Evolutionary conservation across 2,113 vertebrate species (phyloP), one percentile per base, ranked within the genome.

Genomic region (Vidua macroura): DNA sequence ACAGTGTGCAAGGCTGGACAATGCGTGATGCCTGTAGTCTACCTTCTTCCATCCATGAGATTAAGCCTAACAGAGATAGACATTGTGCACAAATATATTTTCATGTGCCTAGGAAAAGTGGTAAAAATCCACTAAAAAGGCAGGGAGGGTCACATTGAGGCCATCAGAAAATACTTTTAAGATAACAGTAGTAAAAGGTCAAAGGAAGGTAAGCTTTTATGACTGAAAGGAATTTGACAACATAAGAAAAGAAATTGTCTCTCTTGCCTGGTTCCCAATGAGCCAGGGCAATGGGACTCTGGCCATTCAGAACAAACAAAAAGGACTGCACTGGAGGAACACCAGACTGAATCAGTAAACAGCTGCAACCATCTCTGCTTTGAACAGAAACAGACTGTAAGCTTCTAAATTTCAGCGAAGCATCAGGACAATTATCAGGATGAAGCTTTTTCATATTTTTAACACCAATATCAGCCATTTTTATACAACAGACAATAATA

Each of bases 1-100:
- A 23, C 7, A n/a, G 49, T 0, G 0, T 28, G 23, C 33, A 63
- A 62, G 9, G 10, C 39, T 31, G 28, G 37, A n/a, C 19, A 44
- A 27, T 5, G 9, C 22, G 18, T 1, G 5, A 55, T n/a, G 5
- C n/a, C 44, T 69, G 4, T 6, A 33, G 37, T 56, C 6, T 31
- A 8, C 21, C 30, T 62, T 41, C 20, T 43, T 53, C 19, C 15
- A 62, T 37, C 22, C 25, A 11, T 11, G 16, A 60, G 31, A 62
- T 44, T 48, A 37, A 53, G 5, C 3, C 17, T 37, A 28, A 14
- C 9, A 69, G 51, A 81, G 18, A 15, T 8, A 23, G 19, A 27
- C 46, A 27, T 22, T 62, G 13, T 46, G 48, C 33, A 88, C 20
- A 82, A 62, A 66, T 31, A 58, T 2, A 1, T 28, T 66, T 75